Base-by-base conservation (phyloP, 2,797 vertebrate genomes). In the Benthosema pterotum region DNA sequence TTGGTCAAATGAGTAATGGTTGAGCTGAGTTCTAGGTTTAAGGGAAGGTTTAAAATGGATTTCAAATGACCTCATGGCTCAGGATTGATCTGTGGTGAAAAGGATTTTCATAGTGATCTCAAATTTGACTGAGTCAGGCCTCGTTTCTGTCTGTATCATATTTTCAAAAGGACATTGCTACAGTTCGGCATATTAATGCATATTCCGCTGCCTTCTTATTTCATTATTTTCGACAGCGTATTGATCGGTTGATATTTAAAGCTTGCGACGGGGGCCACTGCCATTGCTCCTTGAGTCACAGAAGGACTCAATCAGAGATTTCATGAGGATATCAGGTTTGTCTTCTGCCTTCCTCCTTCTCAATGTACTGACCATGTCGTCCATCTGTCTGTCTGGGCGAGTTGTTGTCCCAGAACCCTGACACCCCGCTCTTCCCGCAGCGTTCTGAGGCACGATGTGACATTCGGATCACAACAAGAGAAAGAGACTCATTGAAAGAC, bases 221-320 rank as follows among this genome's bases (percentile, higher is more conserved):
- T 75, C 65, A 83, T 83, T 81, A 77, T 80, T 85, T 84, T 58
- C 2, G 73, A 69, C 12, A 15, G 22, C 1, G 3, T 69, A 88
- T 84, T 70, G 82, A 85, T 72, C 59, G 72, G 68, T 67, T 80
- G 86, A 83, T 87, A 89, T 88, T 82, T 83, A 79, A 85, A 81
- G 68, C 83, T 60, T 4, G 45, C 38, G 61, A 74, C 74, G 65
- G 78, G 78, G 56, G 71, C 65, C 45, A 58, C n/a, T n/a, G 71
- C 49, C 47, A 57, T 74, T 46, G 1, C 32, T 38, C 52, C 55
- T 52, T 57, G 49, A 52, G 62, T 73, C 65, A 70, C 70, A 60
- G 58, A 32, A 42, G 62, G 57, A 67, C 63, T 82, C 77, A 76
- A 69, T 83, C 78, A 79, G 69, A 51, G 55, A 63, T 67, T 75